These are phyloP conservation scores for Glyptemys insculpta DNA, from an alignment of 2,797 vertebrate genomes.

Conservation along the genomic window DNA sequence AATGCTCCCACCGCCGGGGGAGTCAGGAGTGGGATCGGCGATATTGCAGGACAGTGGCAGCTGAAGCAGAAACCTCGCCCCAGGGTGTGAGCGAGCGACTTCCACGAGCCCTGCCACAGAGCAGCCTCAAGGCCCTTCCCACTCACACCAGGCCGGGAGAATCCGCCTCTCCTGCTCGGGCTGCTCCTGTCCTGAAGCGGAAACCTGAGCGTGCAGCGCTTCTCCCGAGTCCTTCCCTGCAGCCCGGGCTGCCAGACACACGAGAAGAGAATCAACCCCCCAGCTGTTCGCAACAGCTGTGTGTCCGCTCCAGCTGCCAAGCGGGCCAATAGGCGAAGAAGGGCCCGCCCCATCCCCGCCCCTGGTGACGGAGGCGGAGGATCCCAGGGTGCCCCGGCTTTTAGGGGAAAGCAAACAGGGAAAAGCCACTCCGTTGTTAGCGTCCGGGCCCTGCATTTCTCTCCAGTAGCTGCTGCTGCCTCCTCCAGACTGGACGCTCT, in stretches of 20 bases:
- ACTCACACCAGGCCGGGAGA: background rate
- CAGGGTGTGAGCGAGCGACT: no score
- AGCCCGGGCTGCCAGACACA: no score
- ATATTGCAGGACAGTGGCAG: background rate
- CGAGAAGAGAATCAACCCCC: background rate
- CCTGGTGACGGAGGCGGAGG: constrained; percentile 55
- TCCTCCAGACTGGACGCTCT: constrained; percentile 21
- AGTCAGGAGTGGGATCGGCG: background rate
- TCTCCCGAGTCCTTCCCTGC: no score
- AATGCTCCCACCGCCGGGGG: background rate
- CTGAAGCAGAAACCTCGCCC: background rate
- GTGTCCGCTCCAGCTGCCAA: background rate
- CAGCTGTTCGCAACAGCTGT: constrained; percentile 75
- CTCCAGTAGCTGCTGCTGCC: background rate
- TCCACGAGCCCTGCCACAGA: background rate
- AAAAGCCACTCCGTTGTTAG: constrained; percentile 44
- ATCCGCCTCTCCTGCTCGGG: background rate
- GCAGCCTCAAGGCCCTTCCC: background rate
- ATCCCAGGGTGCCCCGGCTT: constrained; percentile 68
- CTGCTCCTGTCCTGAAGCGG: background rate
- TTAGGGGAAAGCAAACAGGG: constrained; percentile 43
- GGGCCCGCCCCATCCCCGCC: constrained; percentile 54
- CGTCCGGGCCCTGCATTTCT: background rate
- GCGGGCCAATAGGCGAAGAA: constrained; percentile 27
- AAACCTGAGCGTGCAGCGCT: background rate